Evolutionary conservation across 2,888 invertebrate species (phyloP).

Genomic region (Zele albiditarsus): DNA sequence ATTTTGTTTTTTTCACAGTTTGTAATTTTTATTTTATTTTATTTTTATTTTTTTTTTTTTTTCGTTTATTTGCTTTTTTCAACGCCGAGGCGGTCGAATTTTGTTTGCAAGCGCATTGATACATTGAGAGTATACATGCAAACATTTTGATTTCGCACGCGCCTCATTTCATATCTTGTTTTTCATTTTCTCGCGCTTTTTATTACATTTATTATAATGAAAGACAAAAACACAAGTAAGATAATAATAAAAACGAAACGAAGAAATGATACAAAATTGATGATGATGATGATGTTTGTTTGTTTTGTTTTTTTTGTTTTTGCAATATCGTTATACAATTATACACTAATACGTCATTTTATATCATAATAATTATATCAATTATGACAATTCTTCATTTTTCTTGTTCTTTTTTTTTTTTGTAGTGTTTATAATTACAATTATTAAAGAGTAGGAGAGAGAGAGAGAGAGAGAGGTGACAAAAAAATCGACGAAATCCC

Average conservation of each 20-base stretch:
- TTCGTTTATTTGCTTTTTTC: not conserved
- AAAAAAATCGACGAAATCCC: slow-evolving; percentile 65
- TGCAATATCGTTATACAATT: slow-evolving; percentile 56
- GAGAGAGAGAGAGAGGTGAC: slow-evolving; percentile 52
- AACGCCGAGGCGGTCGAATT: not conserved
- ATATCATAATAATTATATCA: slow-evolving; percentile 47
- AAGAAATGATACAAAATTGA: slow-evolving; percentile 48
- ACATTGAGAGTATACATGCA: not conserved
- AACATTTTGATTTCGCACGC: not conserved
- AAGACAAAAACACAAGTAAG: slow-evolving; percentile 70
- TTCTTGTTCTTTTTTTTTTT: slow-evolving; percentile 53
- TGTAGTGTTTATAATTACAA: not conserved
- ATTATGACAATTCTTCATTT: slow-evolving; percentile 54
- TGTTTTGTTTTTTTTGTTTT: not conserved
- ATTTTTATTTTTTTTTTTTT: not conserved
- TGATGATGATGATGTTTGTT: not conserved
- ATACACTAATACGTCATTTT: slow-evolving; percentile 50
- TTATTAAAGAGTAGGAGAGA: not conserved
- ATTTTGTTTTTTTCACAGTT: not conserved
- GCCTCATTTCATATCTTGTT: slow-evolving; percentile 46
- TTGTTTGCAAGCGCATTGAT: not conserved
- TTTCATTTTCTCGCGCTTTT: slow-evolving; percentile 46
- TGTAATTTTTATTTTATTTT: not conserved
- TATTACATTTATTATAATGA: slow-evolving; percentile 70
- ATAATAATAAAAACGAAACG: slow-evolving; percentile 71